Conservation (phyloP, 1,140 invertebrate species). For the Conus ventricosus region DNA sequence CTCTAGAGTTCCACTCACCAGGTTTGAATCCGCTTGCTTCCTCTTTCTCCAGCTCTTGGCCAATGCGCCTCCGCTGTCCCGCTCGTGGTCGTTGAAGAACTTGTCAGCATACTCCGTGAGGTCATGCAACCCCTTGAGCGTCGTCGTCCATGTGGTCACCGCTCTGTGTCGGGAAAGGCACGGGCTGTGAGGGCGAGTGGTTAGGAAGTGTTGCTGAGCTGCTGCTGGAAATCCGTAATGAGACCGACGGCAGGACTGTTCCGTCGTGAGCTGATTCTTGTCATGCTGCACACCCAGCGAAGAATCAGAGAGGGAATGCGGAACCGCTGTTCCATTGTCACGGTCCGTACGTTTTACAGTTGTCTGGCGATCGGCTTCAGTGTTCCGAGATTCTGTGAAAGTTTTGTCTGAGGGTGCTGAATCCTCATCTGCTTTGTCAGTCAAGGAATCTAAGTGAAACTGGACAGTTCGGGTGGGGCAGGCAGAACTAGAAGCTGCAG, state of each 20-base stretch:
- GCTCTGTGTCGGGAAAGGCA: no score
- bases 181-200: not conserved
- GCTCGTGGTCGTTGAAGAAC: slow-evolving; percentile 93
- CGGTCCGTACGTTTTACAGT: not conserved
- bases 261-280: not conserved
- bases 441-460: not conserved
- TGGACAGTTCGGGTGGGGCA: not conserved
- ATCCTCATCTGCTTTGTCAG: not conserved
- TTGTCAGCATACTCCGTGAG: slow-evolving; percentile 95
- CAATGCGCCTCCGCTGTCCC: slow-evolving; percentile 85
- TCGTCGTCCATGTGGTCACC: no score
- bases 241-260: not conserved
- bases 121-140: slow-evolving; percentile 79
- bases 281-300: not conserved
- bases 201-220: not conserved
- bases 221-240: not conserved
- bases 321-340: not conserved
- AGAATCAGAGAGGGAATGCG: not conserved
- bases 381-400: not conserved
- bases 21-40: slow-evolving; percentile 18
- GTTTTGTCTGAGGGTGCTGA: not conserved
- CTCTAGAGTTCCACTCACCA: not conserved
- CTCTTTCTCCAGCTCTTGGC: slow-evolving; percentile 87
- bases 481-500: not conserved
- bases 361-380: not conserved